A percentile compares a stretch with the other conserved stretches of the same genome.
These are phyloP conservation scores for Ciconia boyciana DNA, from an alignment of 2,113 vertebrate species.

Conservation along the genomic window DNA sequence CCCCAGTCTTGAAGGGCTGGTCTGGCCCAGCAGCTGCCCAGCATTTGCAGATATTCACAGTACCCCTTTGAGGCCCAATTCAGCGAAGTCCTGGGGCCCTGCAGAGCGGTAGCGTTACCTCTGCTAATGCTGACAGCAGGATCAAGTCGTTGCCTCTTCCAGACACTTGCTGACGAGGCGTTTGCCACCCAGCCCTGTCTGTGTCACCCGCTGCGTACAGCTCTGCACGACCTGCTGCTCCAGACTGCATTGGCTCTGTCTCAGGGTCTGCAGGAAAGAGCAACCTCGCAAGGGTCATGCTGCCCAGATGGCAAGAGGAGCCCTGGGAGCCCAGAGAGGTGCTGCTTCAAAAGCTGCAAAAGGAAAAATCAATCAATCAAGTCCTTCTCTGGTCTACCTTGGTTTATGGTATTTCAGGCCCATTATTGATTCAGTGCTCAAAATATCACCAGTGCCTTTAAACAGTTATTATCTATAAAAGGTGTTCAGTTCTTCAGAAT, in stretches of 20 bases:
- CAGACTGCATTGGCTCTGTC: too few species aligned
- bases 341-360: background rate
- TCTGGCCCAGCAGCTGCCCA: background rate
- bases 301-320: background rate
- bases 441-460: background rate
- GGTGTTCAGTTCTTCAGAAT: background rate
- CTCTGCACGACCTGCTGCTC: background rate
- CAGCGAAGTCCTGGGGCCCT: background rate
- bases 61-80: background rate
- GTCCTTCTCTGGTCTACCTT: background rate
- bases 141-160: background rate
- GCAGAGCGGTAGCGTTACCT: background rate
- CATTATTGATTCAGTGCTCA: background rate
- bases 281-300: fast-evolving
- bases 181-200: background rate
- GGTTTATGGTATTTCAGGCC: background rate
- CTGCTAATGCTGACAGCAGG: background rate
- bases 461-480: background rate
- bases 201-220: background rate
- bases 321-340: background rate
- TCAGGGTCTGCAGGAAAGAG: background rate
- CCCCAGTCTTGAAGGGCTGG: background rate
- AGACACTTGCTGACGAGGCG: background rate
- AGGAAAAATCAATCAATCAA: background rate
- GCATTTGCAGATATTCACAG: background rate